These are phyloP conservation scores for Syncerus caffer DNA, from an alignment of 2,797 vertebrate species.

Conservation along the genomic window DNA sequence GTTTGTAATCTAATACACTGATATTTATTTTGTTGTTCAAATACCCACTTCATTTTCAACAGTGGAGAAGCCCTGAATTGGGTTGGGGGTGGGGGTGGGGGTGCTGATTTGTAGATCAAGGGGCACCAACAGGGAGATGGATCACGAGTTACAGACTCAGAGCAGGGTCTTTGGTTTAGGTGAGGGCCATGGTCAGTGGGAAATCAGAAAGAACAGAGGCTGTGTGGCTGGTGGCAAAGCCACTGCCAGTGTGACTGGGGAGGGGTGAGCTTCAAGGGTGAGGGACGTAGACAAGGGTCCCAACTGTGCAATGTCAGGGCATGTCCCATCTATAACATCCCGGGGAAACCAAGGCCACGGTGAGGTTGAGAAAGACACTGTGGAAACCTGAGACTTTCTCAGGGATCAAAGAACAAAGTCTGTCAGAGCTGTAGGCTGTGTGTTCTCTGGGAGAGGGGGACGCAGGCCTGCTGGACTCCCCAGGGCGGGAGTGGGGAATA, in stretches of 20 bases:
- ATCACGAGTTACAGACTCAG: neutral
- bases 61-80: neutral
- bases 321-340: neutral
- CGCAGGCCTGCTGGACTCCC: neutral
- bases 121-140: neutral
- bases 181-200: neutral
- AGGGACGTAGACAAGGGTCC: neutral
- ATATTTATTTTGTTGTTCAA: conserved; percentile 1
- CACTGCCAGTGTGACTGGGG: rapidly evolving
- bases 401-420: neutral
- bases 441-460: neutral
- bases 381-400: neutral
- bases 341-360: neutral
- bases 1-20: neutral
- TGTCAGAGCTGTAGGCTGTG: neutral
- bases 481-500: neutral
- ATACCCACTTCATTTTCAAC: neutral
- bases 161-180: neutral
- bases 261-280: neutral
- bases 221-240: neutral
- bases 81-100: rapidly evolving
- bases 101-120: neutral
- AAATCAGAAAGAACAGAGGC: neutral
- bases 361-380: neutral
- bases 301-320: neutral